These are phyloP conservation scores for Scaptodrosophila lebanonensis DNA, from an alignment of 1,140 invertebrate genomes.

Conservation along the genomic window DNA sequence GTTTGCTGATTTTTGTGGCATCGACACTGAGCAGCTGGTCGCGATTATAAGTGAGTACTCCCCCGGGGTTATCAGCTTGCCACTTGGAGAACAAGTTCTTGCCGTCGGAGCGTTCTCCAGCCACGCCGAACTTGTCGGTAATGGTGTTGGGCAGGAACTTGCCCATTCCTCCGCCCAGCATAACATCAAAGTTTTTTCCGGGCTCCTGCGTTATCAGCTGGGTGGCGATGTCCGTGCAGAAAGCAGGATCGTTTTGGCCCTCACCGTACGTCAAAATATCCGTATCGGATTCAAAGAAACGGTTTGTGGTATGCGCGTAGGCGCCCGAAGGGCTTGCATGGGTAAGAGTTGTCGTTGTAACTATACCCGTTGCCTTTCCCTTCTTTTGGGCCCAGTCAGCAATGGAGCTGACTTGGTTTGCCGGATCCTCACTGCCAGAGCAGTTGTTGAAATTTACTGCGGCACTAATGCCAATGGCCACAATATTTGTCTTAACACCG, in stretches of 20 bases:
- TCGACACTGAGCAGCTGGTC: slow-evolving; percentile 77
- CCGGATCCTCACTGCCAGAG: slow-evolving; percentile 79
- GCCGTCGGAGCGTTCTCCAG: slow-evolving; percentile 78
- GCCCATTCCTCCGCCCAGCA: slow-evolving; percentile 83
- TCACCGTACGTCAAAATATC: slow-evolving; percentile 64
- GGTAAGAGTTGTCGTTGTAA: slow-evolving; percentile 71
- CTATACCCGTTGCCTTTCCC: slow-evolving; percentile 79
- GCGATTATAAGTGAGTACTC: slow-evolving; percentile 80
- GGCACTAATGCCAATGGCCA: slow-evolving; percentile 82
- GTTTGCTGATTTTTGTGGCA: slow-evolving; percentile 77
- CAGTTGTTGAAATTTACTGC: slow-evolving; percentile 83
- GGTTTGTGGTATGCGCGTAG: slow-evolving; percentile 81
- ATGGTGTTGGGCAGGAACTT: slow-evolving; percentile 79
- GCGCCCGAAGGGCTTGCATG: slow-evolving; percentile 69
- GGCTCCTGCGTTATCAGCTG: slow-evolving; percentile 83
- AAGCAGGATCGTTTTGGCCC: slow-evolving; percentile 54
- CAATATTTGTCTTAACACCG: slow-evolving; percentile 85
- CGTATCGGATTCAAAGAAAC: slow-evolving; percentile 88
- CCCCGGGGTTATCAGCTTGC: slow-evolving; percentile 65
- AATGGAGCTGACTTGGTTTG: slow-evolving; percentile 82
- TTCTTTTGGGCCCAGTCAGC: slow-evolving; percentile 89
- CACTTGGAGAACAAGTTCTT: slow-evolving; percentile 78
- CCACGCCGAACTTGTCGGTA: slow-evolving; percentile 77
- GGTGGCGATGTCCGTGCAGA: slow-evolving; percentile 79
- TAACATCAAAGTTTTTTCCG: slow-evolving; percentile 80